These are phyloP conservation scores for Rachycentron canadum DNA, from an alignment of 2,797 vertebrate species.

Conservation along the genomic window DNA sequence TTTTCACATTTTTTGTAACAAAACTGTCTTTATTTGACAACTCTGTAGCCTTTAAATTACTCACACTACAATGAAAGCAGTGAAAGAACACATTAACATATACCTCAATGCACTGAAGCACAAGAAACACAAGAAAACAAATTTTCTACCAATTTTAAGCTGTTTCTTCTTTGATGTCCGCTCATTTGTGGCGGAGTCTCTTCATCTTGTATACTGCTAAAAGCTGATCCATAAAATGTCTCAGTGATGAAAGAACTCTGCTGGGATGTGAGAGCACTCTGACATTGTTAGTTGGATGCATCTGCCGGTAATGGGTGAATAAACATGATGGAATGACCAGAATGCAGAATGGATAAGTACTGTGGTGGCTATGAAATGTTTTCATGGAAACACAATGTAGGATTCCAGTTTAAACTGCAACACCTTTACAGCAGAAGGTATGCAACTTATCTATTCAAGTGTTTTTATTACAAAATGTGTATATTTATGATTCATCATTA, in stretches of 20 bases:
- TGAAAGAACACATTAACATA: background rate
- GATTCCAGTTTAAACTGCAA: constrained; percentile 1
- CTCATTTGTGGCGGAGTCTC: constrained; percentile 26
- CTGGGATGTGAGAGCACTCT: constrained; percentile 36
- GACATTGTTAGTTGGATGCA: constrained; percentile 37
- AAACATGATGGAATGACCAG: constrained; percentile 52
- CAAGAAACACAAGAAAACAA: constrained; percentile 11
- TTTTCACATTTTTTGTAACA: background rate
- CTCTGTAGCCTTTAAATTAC: background rate
- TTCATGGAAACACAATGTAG: background rate
- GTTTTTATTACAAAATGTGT: background rate
- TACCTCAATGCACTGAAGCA: background rate
- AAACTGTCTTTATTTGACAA: background rate
- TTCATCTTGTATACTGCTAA: constrained; percentile 47
- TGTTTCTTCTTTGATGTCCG: constrained; percentile 39
- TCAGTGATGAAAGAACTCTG: constrained; percentile 47
- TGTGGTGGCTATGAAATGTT: constrained; percentile 18
- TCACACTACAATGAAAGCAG: background rate
- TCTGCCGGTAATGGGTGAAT: constrained; percentile 57
- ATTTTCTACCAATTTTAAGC: constrained; percentile 32
- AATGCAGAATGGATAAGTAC: constrained; percentile 50
- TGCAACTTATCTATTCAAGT: background rate
- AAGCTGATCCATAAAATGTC: constrained; percentile 36
- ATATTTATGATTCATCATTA: background rate
- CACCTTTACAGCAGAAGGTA: background rate